Percentiles rank a stretch among this genome's conserved stretches.
Evolutionary conservation across 2,888 invertebrate species (phyloP).

Genomic region (Tortrix viridana): DNA sequence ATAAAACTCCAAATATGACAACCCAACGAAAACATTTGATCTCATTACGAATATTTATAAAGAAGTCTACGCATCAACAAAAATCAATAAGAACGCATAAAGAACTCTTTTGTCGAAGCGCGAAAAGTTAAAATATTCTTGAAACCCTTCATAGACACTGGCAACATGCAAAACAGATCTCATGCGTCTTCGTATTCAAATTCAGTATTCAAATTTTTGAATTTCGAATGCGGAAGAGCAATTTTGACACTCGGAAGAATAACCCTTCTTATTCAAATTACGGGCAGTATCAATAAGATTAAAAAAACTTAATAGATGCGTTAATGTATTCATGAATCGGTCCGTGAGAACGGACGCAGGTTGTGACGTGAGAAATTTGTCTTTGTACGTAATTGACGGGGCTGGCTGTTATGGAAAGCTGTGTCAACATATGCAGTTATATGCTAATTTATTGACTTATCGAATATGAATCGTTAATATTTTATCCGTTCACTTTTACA

Average conservation of each 20-base stretch:
- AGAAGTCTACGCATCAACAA: constrained; percentile 56
- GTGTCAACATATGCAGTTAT: constrained; percentile 76
- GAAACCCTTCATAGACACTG: constrained; percentile 52
- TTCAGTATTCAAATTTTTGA: constrained; percentile 78
- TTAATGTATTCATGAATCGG: constrained; percentile 73
- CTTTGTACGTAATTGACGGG: constrained; percentile 73
- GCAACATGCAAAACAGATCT: constrained; percentile 74
- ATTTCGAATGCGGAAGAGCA: constrained; percentile 77
- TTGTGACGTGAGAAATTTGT: constrained; percentile 65
- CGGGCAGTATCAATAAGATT: constrained; percentile 69
- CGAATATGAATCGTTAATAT: constrained; percentile 51
- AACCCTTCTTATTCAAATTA: constrained; percentile 78
- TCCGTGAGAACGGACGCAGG: constrained; percentile 64
- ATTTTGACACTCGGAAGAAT: constrained; percentile 83
- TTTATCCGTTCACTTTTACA: constrained; percentile 30
- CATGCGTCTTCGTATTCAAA: constrained; percentile 58
- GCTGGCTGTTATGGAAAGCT: constrained; percentile 76
- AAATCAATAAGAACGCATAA: constrained; percentile 58
- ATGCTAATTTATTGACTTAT: constrained; percentile 64
- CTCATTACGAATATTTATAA: constrained; percentile 78
- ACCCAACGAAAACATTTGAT: constrained; percentile 78
- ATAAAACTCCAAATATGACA: constrained; percentile 76
- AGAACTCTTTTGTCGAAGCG: constrained; percentile 52
- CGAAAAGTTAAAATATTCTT: constrained; percentile 61
- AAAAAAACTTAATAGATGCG: constrained; percentile 60